A percentile compares a stretch with the other conserved stretches of the same genome.
Conservation (phyloP, 2,888 invertebrate species). For the Agriopis aurantiaria region DNA sequence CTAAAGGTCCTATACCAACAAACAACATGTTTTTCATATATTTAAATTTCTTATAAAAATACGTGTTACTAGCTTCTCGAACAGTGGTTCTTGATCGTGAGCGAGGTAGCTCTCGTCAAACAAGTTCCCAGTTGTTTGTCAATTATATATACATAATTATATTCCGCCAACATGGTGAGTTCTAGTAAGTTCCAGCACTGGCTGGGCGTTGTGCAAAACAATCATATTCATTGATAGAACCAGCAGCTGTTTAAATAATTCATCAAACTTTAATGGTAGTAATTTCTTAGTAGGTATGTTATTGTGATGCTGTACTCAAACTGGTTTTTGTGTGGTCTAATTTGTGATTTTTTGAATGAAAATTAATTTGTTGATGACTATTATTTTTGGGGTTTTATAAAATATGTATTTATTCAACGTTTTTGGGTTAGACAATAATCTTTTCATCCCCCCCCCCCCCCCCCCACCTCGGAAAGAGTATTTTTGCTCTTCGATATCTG, state of each 20-base stretch:
- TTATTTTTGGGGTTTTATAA: too few species aligned
- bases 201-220: not conserved
- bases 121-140: conserved; percentile 15
- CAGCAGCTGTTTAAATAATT: conserved; percentile 4
- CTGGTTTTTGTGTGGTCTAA: not conserved
- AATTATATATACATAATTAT: not conserved
- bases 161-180: conserved; percentile 1
- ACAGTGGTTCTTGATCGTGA: conserved; percentile 1
- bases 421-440: too few species aligned
- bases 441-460: too few species aligned
- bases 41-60: not conserved
- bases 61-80: not conserved
- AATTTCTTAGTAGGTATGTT: not conserved
- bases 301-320: not conserved
- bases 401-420: too few species aligned
- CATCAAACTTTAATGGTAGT: not conserved
- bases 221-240: conserved; percentile 4
- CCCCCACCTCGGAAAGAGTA: too few species aligned
- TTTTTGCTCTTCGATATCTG: too few species aligned
- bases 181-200: conserved; percentile 1
- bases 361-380: too few species aligned
- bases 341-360: too few species aligned
- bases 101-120: conserved; percentile 9
- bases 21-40: not conserved
- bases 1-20: not conserved